Percentiles rank a stretch among this genome's conserved stretches.
Evolutionary conservation across 2,113 vertebrate species (phyloP).

Genomic region (human): DNA sequence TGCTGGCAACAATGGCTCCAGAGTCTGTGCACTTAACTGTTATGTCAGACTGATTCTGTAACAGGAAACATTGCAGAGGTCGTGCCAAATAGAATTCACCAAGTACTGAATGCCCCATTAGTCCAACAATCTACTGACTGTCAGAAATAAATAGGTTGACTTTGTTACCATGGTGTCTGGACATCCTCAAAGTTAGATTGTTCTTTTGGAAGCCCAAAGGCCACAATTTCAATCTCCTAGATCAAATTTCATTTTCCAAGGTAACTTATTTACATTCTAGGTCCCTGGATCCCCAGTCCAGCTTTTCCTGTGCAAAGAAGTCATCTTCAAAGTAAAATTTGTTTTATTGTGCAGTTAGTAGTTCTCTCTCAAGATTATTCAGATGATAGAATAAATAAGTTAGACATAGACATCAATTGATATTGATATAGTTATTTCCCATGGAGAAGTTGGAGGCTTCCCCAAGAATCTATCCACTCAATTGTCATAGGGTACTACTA

Average conservation of each 20-base stretch:
- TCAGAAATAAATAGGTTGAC: slow-evolving; percentile 16
- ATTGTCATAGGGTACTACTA: neutral
- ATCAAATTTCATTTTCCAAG: neutral
- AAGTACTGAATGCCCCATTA: neutral
- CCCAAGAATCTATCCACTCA: slow-evolving; percentile 23
- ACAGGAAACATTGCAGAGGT: neutral
- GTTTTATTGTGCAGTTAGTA: neutral
- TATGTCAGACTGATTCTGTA: slow-evolving; percentile 5
- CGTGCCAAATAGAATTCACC: neutral
- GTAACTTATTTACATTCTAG: neutral
- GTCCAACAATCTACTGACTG: neutral
- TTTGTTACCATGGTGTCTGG: neutral
- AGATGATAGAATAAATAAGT: slow-evolving; percentile 7
- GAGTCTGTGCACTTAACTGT: neutral
- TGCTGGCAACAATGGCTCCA: neutral
- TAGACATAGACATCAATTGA: neutral
- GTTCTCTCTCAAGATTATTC: neutral
- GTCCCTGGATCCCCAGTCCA: neutral
- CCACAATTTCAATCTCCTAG: neutral
- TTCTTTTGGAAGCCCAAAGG: slow-evolving; percentile 2
- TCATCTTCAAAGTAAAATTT: slow-evolving; percentile 25
- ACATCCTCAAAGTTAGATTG: neutral
- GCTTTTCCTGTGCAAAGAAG: neutral
- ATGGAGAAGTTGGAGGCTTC: neutral
- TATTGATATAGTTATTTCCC: slow-evolving; percentile 3